phyloP scores from a whole-genome alignment of 2,113 vertebrate genomes.

The Sebastes fasciatus region DNA sequence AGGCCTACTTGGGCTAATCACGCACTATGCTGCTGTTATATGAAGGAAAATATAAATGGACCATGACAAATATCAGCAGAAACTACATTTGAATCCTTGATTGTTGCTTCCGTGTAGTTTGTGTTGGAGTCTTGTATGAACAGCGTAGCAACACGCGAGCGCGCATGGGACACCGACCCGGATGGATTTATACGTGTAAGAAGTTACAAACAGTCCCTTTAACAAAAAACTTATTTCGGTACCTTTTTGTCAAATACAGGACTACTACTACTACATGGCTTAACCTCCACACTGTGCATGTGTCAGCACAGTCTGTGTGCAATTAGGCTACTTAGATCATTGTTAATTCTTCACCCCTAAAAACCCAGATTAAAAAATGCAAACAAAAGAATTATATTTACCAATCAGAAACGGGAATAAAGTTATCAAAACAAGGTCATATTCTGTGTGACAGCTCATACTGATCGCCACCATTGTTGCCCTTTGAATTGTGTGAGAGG shows the following conservation, averaged over 20 bases:
- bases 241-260: not conserved
- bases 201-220: too few species aligned
- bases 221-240: too few species aligned
- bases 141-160: too few species aligned
- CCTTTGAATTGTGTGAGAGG: conserved; percentile 24
- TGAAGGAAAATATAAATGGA: not conserved
- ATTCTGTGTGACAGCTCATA: conserved; percentile 44
- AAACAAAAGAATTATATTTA: conserved; percentile 34
- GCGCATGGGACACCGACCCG: too few species aligned
- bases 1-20: not conserved
- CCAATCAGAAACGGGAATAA: conserved; percentile 27
- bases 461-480: conserved; percentile 40
- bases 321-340: conserved; percentile 51
- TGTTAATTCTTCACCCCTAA: conserved; percentile 30
- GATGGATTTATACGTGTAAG: too few species aligned
- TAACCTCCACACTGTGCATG: not conserved
- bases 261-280: not conserved
- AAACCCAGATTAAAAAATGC: conserved; percentile 23
- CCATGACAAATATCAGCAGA: not conserved
- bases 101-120: too few species aligned
- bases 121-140: too few species aligned
- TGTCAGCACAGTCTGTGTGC: not conserved
- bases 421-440: conserved; percentile 54
- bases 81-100: not conserved
- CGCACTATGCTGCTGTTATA: not conserved